Percentiles rank a stretch among this genome's conserved stretches.
Evolutionary conservation across 2,888 invertebrate species (phyloP).

Genomic region (Tortrix viridana): DNA sequence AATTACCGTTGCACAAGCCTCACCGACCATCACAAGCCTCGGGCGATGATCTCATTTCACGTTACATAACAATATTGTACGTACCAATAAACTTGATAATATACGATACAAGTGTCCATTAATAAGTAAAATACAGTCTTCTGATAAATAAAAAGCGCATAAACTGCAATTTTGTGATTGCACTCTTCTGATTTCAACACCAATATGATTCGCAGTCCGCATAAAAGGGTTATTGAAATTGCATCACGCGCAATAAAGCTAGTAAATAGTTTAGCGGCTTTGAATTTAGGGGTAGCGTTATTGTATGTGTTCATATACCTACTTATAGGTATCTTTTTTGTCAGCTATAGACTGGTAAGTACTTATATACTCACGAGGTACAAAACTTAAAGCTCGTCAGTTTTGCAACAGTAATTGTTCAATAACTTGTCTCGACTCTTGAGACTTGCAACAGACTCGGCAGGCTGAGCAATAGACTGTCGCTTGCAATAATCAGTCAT

Average conservation of each 20-base stretch:
- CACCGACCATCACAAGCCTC: constrained; percentile 49
- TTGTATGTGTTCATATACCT: not conserved
- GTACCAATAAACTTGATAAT: constrained; percentile 56
- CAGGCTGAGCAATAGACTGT: not conserved
- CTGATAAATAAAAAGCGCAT: constrained; percentile 29
- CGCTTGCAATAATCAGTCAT: no score
- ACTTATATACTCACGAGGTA: no score
- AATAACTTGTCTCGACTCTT: constrained; percentile 7
- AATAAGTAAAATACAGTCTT: constrained; percentile 38
- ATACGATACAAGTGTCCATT: constrained; percentile 47
- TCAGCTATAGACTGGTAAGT: not conserved
- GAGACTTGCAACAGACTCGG: not conserved
- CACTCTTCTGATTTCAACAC: constrained; percentile 24
- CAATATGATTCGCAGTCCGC: constrained; percentile 14
- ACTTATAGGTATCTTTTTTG: no score
- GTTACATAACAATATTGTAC: constrained; percentile 50
- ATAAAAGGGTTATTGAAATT: constrained; percentile 10
- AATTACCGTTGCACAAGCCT: constrained; percentile 44
- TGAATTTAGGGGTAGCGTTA: not conserved
- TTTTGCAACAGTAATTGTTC: constrained; percentile 16
- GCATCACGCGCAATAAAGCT: not conserved
- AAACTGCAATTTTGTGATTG: constrained; percentile 23
- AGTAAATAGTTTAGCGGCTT: constrained; percentile 2
- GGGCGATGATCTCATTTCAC: constrained; percentile 61
- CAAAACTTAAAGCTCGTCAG: not conserved